Evolutionary conservation across 1,140 invertebrate species (phyloP), one percentile per base, ranked within the genome.

Genomic region (Ostrea denselamellosa): DNA sequence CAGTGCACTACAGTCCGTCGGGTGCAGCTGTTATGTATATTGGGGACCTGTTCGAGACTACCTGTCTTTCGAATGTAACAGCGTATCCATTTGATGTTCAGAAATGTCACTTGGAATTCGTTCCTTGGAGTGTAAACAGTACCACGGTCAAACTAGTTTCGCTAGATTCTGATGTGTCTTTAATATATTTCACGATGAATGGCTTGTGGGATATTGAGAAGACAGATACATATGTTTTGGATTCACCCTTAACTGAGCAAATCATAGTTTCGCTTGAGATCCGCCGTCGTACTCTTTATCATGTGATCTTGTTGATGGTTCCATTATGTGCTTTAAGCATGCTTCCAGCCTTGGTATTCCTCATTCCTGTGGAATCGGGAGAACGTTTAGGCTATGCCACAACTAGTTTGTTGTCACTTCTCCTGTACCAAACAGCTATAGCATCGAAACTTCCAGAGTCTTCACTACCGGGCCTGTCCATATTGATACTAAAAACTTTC

Each of bases 371-470:
- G 25, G 68, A 77, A 10, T 44, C 68, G 22, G 22, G 68, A 34
- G 68, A 77, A 34, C 68, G 68, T 28, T 34, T 77, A 25, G 68
- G 68, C 0, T 77, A 28, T 25, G 10, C 68, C 22, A 77, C 28
- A 14, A 77, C 68, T 4, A 77, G 68, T 77, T 28, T 77, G 28
- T 34, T 44, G 68, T 77, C 68, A 25, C 68, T 77, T 0, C 68
- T 77, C 12, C 68, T 77, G 8, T 77, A 77, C 28, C 68, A 77
- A 25, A 77, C 68, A 28, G 68, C 68, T 14, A 77, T 77, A 77
- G 68, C 28, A 14, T 77, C 68, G 25, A 77, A 34, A 34, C 28
- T 77, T 77, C 68, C 68, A 28, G 68, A 77, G 25, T 77, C 68
- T 14, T 77, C 68, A 0, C 14, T 77, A 12, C 68, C 68, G 0